Conservation (phyloP, 2,113 vertebrate genomes). For the Setophaga petechia region DNA sequence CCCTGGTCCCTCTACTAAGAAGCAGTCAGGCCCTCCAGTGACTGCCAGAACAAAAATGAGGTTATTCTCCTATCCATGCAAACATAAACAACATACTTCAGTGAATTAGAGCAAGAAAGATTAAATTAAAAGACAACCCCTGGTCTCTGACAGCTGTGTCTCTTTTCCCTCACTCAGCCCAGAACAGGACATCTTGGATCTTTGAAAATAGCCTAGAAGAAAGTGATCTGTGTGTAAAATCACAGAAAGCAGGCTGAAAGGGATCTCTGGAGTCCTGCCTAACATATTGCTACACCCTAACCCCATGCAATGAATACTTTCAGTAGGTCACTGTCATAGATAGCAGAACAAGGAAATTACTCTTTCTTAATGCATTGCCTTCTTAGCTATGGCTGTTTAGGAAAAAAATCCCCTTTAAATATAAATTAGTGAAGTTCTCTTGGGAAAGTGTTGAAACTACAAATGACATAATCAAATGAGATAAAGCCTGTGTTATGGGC, state of each 20-base stretch:
- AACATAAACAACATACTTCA: constrained; percentile 43
- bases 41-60: constrained; percentile 9
- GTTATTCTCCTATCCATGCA: not conserved
- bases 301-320: not conserved
- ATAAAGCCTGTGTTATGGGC: not conserved
- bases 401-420: not conserved
- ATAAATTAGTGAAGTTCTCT: not conserved
- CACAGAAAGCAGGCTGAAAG: not conserved
- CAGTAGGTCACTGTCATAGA: not conserved
- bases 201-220: not conserved
- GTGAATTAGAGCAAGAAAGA: constrained; percentile 62
- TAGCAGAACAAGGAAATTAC: not conserved
- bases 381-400: not conserved
- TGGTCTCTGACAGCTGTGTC: constrained; percentile 28
- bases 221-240: not conserved
- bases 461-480: not conserved
- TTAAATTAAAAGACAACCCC: constrained; percentile 40
- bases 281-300: not conserved
- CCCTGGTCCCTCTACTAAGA: not conserved
- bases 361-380: not conserved
- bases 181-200: not conserved
- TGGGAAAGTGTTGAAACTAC: not conserved
- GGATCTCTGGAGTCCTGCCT: not conserved
- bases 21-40: not conserved
- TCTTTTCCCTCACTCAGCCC: not conserved